phyloP scores from a whole-genome alignment of 35 echinoderm and acorn worm genomes.

The Lytechinus variegatus region DNA sequence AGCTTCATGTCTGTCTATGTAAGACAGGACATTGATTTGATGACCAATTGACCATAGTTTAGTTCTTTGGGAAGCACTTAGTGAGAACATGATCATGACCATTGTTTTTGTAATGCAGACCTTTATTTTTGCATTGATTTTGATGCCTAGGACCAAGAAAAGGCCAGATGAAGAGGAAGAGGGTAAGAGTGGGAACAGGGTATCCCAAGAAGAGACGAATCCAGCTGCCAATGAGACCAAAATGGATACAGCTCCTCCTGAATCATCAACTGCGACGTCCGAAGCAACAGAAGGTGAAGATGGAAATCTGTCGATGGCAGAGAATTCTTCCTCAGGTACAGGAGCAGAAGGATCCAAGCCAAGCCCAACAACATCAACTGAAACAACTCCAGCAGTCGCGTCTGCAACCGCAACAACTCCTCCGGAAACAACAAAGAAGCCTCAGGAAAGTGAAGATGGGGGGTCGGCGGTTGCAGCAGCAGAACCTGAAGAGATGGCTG shows the following conservation, averaged over 20 bases:
- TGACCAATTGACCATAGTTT: too few relatives aligned
- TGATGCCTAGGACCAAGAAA: background rate
- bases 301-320: background rate
- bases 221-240: background rate
- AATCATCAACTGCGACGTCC: background rate
- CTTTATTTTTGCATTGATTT: background rate
- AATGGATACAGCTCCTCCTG: background rate
- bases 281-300: background rate
- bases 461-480: background rate
- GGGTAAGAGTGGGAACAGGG: background rate
- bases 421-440: background rate
- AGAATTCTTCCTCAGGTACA: background rate
- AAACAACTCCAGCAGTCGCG: background rate
- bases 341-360: background rate
- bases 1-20: too few relatives aligned
- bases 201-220: background rate
- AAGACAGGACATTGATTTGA: too few relatives aligned
- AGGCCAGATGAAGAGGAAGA: slow-evolving; percentile 35
- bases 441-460: background rate
- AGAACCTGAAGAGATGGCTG: slow-evolving; percentile 52
- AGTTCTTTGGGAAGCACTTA: too few relatives aligned
- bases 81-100: background rate
- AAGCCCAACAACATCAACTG: background rate
- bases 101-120: background rate
- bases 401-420: background rate